Conservation (phyloP, 2,797 vertebrate genomes). For the Valencia hispanica region DNA sequence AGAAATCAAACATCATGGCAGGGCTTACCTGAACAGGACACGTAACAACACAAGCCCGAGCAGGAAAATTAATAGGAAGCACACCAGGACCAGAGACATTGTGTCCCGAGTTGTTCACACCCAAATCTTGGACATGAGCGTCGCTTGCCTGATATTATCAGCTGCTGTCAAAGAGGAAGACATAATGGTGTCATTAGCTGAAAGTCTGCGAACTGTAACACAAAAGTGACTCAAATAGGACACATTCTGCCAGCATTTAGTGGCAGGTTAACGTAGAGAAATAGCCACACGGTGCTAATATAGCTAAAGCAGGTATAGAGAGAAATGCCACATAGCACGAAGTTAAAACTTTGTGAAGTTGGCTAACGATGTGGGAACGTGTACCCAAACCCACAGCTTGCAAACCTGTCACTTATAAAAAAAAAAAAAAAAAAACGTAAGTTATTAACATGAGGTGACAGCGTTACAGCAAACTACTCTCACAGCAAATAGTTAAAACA, state of each 20-base stretch:
- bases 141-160: conserved; percentile 47
- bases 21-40: conserved; percentile 76
- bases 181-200: conserved; percentile 6
- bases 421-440: not conserved
- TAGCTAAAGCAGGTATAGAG: conserved; percentile 32
- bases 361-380: conserved; percentile 7
- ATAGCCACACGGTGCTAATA: conserved; percentile 40
- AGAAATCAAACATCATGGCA: not conserved
- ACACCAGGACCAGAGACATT: conserved; percentile 78
- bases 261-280: conserved; percentile 12
- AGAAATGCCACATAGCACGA: conserved; percentile 10
- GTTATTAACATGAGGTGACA: not conserved
- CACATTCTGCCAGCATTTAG: not conserved
- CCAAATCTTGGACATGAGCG: conserved; percentile 58
- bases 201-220: not conserved
- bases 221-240: not conserved
- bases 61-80: conserved; percentile 63
- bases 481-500: conserved; percentile 53
- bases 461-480: conserved; percentile 1
- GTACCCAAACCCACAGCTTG: not conserved
- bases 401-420: not conserved
- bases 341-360: conserved; percentile 42
- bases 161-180: conserved; percentile 55
- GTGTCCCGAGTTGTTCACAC: conserved; percentile 70
- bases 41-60: conserved; percentile 56